A percentile compares a stretch with the other conserved stretches of the same genome.
These are phyloP conservation scores for Ammodytes marinus DNA, from an alignment of 2,113 vertebrate genomes.

Conservation along the genomic window DNA sequence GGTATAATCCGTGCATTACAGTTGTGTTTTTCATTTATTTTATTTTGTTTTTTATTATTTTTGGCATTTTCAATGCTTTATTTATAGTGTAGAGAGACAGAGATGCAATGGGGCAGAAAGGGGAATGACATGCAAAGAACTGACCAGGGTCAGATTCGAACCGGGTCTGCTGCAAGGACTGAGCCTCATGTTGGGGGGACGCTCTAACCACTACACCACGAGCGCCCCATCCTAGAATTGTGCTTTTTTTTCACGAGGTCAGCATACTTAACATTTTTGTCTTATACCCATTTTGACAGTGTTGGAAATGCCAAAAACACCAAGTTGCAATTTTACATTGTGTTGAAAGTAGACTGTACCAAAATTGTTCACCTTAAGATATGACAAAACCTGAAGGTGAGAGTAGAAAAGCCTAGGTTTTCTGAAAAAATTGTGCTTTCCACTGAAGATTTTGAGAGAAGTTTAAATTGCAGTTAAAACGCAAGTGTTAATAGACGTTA, in stretches of 20 bases:
- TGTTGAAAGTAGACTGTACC: background rate
- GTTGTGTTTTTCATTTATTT: too few relatives aligned
- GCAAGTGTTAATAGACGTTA: background rate
- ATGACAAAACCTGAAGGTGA: background rate
- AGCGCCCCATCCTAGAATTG: too few relatives aligned
- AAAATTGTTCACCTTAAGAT: slow-evolving; percentile 3
- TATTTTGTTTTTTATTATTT: too few relatives aligned
- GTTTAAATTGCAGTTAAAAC: background rate
- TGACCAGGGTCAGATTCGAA: too few relatives aligned
- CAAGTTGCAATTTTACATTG: background rate
- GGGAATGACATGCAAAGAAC: too few relatives aligned
- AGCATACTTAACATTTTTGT: slow-evolving; percentile 42
- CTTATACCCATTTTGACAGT: slow-evolving; percentile 36
- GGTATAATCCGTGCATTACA: slow-evolving; percentile 37
- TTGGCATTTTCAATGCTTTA: too few relatives aligned
- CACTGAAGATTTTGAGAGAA: background rate
- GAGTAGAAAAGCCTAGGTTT: background rate
- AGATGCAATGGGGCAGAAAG: too few relatives aligned
- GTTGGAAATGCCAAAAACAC: slow-evolving; percentile 39
- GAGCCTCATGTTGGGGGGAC: too few relatives aligned
- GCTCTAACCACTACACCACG: too few relatives aligned
- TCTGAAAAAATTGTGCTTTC: background rate
- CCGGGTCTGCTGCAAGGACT: too few relatives aligned
- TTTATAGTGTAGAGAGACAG: too few relatives aligned
- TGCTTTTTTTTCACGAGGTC: slow-evolving; percentile 19